Conservation (phyloP, 1,140 invertebrate genomes). For the Phenacoccus solenopsis region DNA sequence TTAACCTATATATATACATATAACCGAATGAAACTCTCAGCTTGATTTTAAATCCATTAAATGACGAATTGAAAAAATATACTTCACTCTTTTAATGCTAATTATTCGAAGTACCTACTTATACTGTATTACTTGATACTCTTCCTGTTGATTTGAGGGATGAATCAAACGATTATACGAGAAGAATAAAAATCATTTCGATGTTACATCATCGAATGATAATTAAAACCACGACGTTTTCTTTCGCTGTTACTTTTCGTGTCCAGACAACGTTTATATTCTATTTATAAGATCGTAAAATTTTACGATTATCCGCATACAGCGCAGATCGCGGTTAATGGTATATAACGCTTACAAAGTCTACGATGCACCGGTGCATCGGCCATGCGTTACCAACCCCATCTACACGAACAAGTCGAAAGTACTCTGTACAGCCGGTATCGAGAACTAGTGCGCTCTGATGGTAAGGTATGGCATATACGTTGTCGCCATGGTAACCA, state of each 20-base stretch:
- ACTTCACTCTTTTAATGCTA: no score
- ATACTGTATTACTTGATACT: no score
- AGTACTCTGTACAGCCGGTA: not conserved
- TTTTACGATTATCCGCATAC: constrained; percentile 14
- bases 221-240: not conserved
- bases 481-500: not conserved
- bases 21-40: no score
- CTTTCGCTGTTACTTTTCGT: not conserved
- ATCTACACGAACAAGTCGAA: not conserved
- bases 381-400: not conserved
- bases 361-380: not conserved
- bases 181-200: not conserved
- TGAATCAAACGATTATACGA: no score
- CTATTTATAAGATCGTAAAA: constrained; percentile 15
- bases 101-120: no score
- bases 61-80: no score
- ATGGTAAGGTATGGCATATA: not conserved
- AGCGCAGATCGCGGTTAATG: not conserved
- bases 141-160: no score
- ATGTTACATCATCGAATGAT: not conserved
- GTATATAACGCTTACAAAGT: not conserved
- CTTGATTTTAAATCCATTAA: no score
- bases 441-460: constrained; percentile 7
- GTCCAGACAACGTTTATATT: constrained; percentile 9
- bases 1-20: no score